Evolutionary conservation across 2,113 vertebrate genomes (phyloP).

Genomic region (Heliornis fulica): DNA sequence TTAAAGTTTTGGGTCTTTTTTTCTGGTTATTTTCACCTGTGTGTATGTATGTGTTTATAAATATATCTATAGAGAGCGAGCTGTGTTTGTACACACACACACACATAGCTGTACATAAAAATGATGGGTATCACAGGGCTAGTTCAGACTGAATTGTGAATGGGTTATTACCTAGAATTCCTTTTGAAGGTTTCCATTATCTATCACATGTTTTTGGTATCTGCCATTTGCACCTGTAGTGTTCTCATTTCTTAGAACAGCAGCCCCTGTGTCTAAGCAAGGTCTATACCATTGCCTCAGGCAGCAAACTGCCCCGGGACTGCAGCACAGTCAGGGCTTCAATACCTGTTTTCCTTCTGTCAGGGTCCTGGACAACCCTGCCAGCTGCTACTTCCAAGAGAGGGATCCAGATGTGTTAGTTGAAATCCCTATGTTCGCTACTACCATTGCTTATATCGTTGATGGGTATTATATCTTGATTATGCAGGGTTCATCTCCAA

Average conservation of each 20-base stretch:
- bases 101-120: background rate
- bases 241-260: background rate
- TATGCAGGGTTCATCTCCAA: background rate
- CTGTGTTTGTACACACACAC: background rate
- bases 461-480: background rate
- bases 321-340: background rate
- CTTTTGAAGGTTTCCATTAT: background rate
- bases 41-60: background rate
- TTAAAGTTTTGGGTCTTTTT: background rate
- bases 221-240: background rate
- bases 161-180: background rate
- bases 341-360: background rate
- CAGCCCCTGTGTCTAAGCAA: background rate
- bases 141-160: background rate
- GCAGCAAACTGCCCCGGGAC: background rate
- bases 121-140: background rate
- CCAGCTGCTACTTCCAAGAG: background rate
- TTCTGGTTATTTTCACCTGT: background rate
- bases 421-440: background rate
- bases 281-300: rapidly evolving
- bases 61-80: background rate
- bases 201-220: background rate
- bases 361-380: background rate
- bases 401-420: background rate
- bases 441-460: background rate